Percentiles rank a stretch among this genome's conserved stretches.
These are phyloP conservation scores for Chironomus striatipennis DNA, from an alignment of 1,140 invertebrate genomes.

Conservation along the genomic window DNA sequence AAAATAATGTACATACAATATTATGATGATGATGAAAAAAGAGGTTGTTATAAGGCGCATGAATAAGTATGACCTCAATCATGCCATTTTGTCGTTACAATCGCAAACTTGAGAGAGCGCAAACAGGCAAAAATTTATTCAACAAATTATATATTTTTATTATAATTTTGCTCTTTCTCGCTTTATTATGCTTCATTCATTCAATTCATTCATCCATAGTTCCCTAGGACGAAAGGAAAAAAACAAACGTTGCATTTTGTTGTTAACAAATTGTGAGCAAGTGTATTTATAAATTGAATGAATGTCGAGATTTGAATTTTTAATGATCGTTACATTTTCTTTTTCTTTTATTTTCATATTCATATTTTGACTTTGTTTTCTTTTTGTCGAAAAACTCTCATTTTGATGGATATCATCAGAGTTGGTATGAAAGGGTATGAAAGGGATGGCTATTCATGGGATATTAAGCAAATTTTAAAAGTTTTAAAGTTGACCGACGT, in stretches of 20 bases:
- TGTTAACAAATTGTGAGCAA: slow-evolving; percentile 17
- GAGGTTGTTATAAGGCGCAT: neutral
- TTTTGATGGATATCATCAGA: no score
- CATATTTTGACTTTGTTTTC: no score
- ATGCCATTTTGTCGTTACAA: slow-evolving; percentile 1
- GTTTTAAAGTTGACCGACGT: no score
- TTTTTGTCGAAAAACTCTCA: no score
- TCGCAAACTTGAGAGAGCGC: neutral
- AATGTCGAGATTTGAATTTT: no score
- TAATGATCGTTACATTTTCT: no score
- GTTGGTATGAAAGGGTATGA: no score
- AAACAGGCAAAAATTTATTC: slow-evolving; percentile 17
- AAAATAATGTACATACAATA: neutral
- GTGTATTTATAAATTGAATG: no score
- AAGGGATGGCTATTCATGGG: no score
- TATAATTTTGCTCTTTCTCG: neutral
- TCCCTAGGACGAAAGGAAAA: neutral
- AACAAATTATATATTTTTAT: slow-evolving; percentile 19
- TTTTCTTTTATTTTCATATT: no score
- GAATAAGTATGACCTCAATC: slow-evolving; percentile 21
- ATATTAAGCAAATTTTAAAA: no score
- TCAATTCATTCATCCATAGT: neutral
- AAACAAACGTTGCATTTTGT: no score
- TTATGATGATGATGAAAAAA: neutral
- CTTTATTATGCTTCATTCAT: neutral